Conservation (phyloP, 1,140 invertebrate species). For the Acromyrmex charruanus region DNA sequence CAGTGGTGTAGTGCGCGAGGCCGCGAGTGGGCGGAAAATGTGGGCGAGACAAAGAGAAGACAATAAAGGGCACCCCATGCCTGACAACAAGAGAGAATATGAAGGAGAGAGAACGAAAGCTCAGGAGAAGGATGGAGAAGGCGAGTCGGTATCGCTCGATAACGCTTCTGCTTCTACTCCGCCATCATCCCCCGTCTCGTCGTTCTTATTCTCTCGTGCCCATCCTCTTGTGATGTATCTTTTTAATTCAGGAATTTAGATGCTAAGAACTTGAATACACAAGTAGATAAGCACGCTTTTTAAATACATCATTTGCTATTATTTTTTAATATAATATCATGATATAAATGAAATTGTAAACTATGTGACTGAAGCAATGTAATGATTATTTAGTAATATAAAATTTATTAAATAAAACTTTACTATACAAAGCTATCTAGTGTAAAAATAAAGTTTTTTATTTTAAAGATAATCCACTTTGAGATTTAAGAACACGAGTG, state of each 20-base stretch:
- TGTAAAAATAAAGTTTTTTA: neutral
- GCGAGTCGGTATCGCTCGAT: constrained; percentile 8
- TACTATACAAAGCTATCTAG: neutral
- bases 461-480: neutral
- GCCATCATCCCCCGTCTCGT: neutral
- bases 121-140: constrained; percentile 33
- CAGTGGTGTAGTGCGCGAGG: constrained; percentile 3
- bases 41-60: constrained; percentile 8
- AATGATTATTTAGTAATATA: neutral
- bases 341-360: neutral
- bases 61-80: constrained; percentile 16
- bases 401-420: neutral
- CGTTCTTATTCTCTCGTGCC: neutral
- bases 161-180: constrained; percentile 31
- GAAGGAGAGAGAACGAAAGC: constrained; percentile 45
- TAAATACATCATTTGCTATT: neutral
- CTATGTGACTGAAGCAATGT: neutral
- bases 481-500: neutral
- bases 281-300: neutral
- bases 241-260: constrained; percentile 34
- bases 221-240: neutral
- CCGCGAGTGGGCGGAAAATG: constrained; percentile 23
- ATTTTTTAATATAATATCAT: neutral
- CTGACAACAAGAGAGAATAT: neutral
- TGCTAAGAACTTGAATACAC: neutral